phyloP scores from a whole-genome alignment of 2,888 invertebrate species.

The Sesia bembeciformis region DNA sequence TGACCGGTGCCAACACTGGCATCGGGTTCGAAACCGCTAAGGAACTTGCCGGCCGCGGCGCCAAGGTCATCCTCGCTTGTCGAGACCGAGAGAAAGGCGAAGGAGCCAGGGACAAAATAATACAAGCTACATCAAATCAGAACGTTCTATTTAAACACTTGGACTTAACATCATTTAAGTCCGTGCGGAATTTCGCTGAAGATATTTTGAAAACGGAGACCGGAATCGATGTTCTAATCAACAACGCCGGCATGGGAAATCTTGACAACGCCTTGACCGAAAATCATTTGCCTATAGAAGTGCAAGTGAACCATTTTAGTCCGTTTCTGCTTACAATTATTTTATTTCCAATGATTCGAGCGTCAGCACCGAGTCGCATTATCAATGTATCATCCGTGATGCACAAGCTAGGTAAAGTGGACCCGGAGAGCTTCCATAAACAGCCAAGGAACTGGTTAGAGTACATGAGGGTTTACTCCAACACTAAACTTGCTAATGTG shows the following conservation, averaged over 20 bases:
- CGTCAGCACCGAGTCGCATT: constrained; percentile 80
- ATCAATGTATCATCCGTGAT: constrained; percentile 84
- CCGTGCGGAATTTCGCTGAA: constrained; percentile 84
- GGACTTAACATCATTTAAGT: constrained; percentile 81
- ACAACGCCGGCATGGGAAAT: constrained; percentile 87
- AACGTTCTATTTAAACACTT: constrained; percentile 79
- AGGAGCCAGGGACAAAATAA: constrained; percentile 72
- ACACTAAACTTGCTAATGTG: constrained; percentile 84
- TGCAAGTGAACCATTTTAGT: constrained; percentile 92
- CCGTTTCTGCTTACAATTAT: constrained; percentile 91
- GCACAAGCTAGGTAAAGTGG: constrained; percentile 78
- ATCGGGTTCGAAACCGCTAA: constrained; percentile 41
- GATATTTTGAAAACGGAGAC: constrained; percentile 80
- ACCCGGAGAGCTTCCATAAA: constrained; percentile 80
- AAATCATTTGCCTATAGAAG: constrained; percentile 87
- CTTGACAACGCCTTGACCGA: constrained; percentile 78
- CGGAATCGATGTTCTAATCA: constrained; percentile 83
- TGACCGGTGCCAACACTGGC: constrained; percentile 43
- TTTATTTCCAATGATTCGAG: constrained; percentile 82
- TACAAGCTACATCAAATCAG: constrained; percentile 76
- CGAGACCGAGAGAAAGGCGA: constrained; percentile 38
- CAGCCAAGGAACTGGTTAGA: constrained; percentile 59
- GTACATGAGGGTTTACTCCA: constrained; percentile 73
- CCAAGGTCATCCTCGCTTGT: constrained; percentile 70
- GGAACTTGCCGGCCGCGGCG: constrained; percentile 58